Evolutionary conservation across 2,797 vertebrate species (phyloP).

Genomic region (Halcyon badia): DNA sequence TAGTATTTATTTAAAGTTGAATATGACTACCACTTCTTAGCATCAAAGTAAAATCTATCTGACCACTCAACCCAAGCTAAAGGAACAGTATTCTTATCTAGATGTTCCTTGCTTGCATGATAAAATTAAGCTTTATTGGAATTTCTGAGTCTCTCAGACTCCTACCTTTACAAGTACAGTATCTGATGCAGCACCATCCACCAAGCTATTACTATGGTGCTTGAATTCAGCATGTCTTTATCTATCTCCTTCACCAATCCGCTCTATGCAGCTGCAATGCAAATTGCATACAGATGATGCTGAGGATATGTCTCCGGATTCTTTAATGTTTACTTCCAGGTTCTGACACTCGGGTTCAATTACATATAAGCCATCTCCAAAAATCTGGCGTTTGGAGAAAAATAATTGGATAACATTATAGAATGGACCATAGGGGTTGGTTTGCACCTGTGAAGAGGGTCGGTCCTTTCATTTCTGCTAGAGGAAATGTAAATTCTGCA

Average conservation of each 20-base stretch:
- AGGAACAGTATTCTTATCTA: background rate
- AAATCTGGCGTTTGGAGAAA: background rate
- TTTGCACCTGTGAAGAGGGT: background rate
- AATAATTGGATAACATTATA: background rate
- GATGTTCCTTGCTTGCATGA: background rate
- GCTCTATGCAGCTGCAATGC: background rate
- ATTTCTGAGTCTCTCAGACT: background rate
- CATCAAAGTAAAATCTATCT: background rate
- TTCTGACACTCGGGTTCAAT: background rate
- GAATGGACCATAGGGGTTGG: background rate
- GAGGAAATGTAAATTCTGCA: background rate
- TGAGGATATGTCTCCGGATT: background rate
- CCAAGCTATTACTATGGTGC: background rate
- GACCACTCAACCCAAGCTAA: background rate
- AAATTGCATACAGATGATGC: background rate
- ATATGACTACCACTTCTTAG: background rate
- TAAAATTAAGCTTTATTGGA: background rate
- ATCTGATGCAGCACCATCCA: background rate
- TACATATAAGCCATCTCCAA: background rate
- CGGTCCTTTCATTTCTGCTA: background rate
- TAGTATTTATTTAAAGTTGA: background rate
- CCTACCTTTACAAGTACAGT: background rate
- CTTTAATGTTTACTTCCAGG: background rate
- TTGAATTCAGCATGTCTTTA: background rate
- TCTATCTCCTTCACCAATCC: background rate